Conservation (phyloP, 2,888 invertebrate species). For the Apodemia hepburni region DNA sequence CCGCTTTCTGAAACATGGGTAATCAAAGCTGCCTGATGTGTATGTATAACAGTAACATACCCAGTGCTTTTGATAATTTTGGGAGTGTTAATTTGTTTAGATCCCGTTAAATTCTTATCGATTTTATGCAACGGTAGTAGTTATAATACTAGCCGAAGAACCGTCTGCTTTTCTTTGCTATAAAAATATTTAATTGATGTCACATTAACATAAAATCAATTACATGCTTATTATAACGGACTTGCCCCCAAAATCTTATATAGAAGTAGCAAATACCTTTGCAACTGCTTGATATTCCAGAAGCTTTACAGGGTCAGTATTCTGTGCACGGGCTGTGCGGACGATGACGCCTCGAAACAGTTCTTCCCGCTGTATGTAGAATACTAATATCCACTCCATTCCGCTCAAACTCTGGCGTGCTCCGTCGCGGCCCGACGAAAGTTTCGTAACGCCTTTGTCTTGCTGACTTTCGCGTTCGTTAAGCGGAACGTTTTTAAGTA, state of each 20-base stretch:
- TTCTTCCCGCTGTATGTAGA: constrained; percentile 58
- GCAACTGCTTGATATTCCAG: constrained; percentile 19
- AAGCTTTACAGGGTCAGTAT: constrained; percentile 42
- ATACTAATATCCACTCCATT: constrained; percentile 66
- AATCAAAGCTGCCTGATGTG: too few species aligned
- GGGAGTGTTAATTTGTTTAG: too few species aligned
- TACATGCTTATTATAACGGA: constrained; percentile 45
- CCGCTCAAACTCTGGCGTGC: constrained; percentile 51
- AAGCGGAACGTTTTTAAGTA: constrained; percentile 57
- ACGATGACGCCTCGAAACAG: constrained; percentile 70
- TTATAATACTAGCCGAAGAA: too few species aligned
- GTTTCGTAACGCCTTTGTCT: constrained; percentile 70
- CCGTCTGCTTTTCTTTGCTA: not conserved
- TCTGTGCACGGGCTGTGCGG: constrained; percentile 62
- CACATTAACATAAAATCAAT: not conserved
- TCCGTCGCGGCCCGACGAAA: constrained; percentile 55
- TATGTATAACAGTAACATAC: too few species aligned
- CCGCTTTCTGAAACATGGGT: not conserved
- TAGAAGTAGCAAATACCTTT: constrained; percentile 22
- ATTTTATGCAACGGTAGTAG: too few species aligned
- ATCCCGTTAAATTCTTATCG: too few species aligned
- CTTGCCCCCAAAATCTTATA: constrained; percentile 47
- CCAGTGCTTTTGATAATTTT: too few species aligned
- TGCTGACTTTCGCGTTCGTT: constrained; percentile 63
- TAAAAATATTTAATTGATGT: not conserved